phyloP scores from a whole-genome alignment of 2,797 vertebrate species.

The Poecile montanus region DNA sequence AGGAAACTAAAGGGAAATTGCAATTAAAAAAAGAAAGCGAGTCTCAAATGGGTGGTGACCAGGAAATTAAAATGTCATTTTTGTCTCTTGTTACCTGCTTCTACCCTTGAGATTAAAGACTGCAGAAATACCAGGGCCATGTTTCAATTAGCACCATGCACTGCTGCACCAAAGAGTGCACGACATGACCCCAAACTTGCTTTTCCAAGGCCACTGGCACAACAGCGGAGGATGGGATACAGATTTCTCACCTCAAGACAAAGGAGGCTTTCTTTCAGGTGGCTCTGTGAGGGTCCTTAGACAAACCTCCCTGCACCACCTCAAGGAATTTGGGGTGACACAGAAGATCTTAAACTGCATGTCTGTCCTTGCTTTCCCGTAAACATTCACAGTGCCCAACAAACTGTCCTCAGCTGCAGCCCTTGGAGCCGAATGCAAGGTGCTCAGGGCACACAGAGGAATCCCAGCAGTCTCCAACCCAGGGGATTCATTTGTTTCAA shows the following conservation, averaged over 20 bases:
- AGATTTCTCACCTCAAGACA: background rate
- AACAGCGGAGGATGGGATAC: background rate
- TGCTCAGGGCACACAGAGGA: background rate
- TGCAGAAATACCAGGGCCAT: background rate
- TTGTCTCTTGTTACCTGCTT: fast-evolving
- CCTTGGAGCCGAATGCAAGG: background rate
- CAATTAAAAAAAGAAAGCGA: background rate
- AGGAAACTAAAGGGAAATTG: background rate
- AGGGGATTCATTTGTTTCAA: background rate
- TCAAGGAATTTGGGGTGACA: background rate
- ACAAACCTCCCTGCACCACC: background rate
- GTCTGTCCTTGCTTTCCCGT: background rate
- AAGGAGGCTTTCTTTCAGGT: background rate
- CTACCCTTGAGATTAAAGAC: background rate
- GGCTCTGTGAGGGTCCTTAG: background rate
- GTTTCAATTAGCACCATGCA: background rate
- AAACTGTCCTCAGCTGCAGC: fast-evolving
- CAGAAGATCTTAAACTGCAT: background rate
- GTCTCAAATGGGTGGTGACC: background rate
- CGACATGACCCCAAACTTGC: fast-evolving
- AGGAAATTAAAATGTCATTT: constrained; percentile 4
- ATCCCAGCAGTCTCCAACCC: background rate
- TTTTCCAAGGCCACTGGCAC: background rate
- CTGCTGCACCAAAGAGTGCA: background rate
- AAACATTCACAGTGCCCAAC: background rate